Conservation (phyloP, 2,888 invertebrate species). For the Drosophila nr. perissopoda region DNA sequence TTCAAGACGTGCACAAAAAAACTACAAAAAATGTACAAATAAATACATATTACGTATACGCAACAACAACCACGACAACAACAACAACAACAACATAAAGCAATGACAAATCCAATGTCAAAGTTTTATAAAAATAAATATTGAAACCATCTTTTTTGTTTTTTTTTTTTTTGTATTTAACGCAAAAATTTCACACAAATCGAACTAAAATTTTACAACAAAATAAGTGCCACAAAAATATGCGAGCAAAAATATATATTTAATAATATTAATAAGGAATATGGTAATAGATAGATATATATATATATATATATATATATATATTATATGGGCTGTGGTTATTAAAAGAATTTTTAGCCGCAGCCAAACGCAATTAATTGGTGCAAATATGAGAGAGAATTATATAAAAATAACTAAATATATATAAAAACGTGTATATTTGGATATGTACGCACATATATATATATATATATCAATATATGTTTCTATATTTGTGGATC, state of each 20-base stretch:
- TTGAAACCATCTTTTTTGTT: slow-evolving; percentile 34
- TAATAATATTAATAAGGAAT: background rate
- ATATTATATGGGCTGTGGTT: slow-evolving; percentile 10
- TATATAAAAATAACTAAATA: slow-evolving; percentile 47
- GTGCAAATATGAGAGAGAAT: slow-evolving; percentile 48
- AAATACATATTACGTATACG: slow-evolving; percentile 75
- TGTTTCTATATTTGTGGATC: slow-evolving; percentile 40
- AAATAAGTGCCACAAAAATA: background rate
- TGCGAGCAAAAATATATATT: background rate
- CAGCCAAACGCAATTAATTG: slow-evolving; percentile 44
- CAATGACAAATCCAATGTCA: slow-evolving; percentile 84
- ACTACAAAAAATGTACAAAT: slow-evolving; percentile 9
- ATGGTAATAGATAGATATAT: background rate
- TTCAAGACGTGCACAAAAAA: slow-evolving; percentile 35
- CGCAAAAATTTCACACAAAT: slow-evolving; percentile 9
- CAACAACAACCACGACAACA: slow-evolving; percentile 55
- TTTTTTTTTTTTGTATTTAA: slow-evolving; percentile 5
- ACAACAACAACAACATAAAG: slow-evolving; percentile 46
- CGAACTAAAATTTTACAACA: slow-evolving; percentile 2
- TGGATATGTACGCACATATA: slow-evolving; percentile 1
- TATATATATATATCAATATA: slow-evolving; percentile 1
- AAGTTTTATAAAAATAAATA: slow-evolving; percentile 79
- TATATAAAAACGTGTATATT: background rate
- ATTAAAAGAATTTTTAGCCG: slow-evolving; percentile 40
- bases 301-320: background rate